A percentile compares a stretch with the other conserved stretches of the same genome.
Evolutionary conservation across 2,113 vertebrate genomes (phyloP).

Genomic region (Meriones unguiculatus): DNA sequence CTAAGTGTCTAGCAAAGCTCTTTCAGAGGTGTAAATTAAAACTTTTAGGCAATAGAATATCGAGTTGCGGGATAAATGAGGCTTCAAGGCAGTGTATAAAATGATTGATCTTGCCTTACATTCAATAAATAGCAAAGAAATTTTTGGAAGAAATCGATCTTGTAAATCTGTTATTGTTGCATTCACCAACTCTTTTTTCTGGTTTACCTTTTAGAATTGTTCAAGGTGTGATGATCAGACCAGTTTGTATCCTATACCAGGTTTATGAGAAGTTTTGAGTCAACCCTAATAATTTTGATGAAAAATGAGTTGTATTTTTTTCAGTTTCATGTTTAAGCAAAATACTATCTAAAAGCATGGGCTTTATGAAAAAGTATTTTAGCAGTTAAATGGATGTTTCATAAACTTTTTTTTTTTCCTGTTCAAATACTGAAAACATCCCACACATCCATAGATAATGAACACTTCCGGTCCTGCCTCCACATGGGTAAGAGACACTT

Average conservation of each 20-base stretch:
- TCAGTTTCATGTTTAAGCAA: not conserved
- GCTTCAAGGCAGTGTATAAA: not conserved
- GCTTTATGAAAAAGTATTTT: not conserved
- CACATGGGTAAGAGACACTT: not conserved
- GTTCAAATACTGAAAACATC: not conserved
- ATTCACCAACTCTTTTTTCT: not conserved
- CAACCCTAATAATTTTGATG: not conserved
- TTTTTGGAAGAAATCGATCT: not conserved
- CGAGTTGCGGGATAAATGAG: not conserved
- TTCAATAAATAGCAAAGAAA: slow-evolving; percentile 40
- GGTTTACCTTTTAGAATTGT: not conserved
- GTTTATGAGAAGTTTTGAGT: not conserved
- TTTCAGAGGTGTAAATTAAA: not conserved
- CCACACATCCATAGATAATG: not conserved
- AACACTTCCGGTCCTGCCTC: too few relatives aligned
- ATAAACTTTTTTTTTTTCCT: not conserved
- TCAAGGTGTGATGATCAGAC: not conserved
- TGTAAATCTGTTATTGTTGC: not conserved
- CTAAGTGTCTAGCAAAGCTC: not conserved
- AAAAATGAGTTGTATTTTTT: not conserved
- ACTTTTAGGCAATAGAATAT: not conserved
- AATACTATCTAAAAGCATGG: not conserved
- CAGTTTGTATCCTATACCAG: not conserved
- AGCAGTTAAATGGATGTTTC: not conserved
- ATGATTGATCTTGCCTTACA: not conserved